phyloP scores from a whole-genome alignment of 2,113 vertebrate species.

The Phyllopteryx taeniolatus region DNA sequence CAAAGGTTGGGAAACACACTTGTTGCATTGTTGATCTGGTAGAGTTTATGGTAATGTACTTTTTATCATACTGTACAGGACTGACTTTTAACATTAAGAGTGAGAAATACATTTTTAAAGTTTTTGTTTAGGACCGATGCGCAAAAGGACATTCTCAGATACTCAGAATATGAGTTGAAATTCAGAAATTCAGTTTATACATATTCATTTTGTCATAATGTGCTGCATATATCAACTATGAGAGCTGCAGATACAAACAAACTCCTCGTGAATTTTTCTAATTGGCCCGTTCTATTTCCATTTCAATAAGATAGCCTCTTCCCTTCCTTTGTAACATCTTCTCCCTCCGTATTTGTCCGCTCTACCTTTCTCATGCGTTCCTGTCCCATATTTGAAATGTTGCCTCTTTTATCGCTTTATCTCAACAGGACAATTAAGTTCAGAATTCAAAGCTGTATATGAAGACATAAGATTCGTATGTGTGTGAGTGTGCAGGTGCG shows the following conservation, averaged over 20 bases:
- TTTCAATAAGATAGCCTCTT: conserved; percentile 69
- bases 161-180: conserved; percentile 53
- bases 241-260: conserved; percentile 66
- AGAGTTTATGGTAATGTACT: neutral
- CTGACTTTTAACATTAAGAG: conserved; percentile 26
- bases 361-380: conserved; percentile 53
- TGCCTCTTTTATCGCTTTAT: conserved; percentile 46
- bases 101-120: conserved; percentile 36
- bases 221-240: conserved; percentile 70
- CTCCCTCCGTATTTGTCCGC: conserved; percentile 41
- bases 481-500: conserved; percentile 47
- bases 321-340: conserved; percentile 23
- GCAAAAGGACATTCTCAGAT: conserved; percentile 46
- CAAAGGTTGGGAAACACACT: neutral
- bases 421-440: conserved; percentile 52
- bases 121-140: conserved; percentile 36
- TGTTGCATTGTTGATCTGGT: neutral
- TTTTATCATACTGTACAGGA: conserved; percentile 8
- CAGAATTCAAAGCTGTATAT: conserved; percentile 41
- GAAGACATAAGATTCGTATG: conserved; percentile 24
- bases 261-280: conserved; percentile 71
- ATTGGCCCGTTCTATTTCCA: conserved; percentile 73
- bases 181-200: conserved; percentile 61
- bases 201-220: conserved; percentile 70
- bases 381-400: conserved; percentile 61